phyloP scores from a whole-genome alignment of 2,888 invertebrate genomes.

The Caenorhabditis uteleia region DNA sequence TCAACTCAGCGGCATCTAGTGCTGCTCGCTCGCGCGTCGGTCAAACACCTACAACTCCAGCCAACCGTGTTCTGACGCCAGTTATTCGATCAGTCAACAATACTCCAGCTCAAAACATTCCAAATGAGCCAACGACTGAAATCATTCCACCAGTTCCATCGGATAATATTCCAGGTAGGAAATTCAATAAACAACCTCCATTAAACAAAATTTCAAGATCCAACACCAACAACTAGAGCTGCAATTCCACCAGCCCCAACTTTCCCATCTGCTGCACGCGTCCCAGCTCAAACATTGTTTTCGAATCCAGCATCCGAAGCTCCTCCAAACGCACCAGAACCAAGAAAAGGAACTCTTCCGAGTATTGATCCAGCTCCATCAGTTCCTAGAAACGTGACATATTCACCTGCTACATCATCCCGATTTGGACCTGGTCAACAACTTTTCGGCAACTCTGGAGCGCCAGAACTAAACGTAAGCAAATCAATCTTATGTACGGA shows the following conservation, averaged over 20 bases:
- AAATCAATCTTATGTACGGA: background rate
- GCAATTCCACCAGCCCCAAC: slow-evolving; percentile 15
- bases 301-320: slow-evolving; percentile 14
- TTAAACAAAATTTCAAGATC: slow-evolving; percentile 12
- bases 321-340: background rate
- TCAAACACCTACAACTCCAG: background rate
- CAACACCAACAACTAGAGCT: slow-evolving; percentile 13
- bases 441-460: slow-evolving; percentile 14
- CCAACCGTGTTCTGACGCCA: background rate
- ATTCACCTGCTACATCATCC: slow-evolving; percentile 20
- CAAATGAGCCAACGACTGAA: slow-evolving; percentile 23
- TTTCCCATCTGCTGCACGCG: slow-evolving; percentile 30
- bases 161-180: slow-evolving; percentile 28
- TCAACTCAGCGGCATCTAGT: too few relatives aligned
- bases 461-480: slow-evolving; percentile 1
- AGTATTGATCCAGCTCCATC: slow-evolving; percentile 25
- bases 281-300: slow-evolving; percentile 33
- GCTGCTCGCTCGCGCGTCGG: too few relatives aligned
- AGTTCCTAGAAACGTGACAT: slow-evolving; percentile 14
- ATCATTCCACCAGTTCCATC: slow-evolving; percentile 37
- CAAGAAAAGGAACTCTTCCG: slow-evolving; percentile 21
- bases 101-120: slow-evolving; percentile 6
- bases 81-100: background rate
- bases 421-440: slow-evolving; percentile 6
- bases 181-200: background rate